Evolutionary conservation across 2,888 invertebrate species (phyloP), one percentile per base, ranked within the genome.

Genomic region (Cotesia congregata): DNA sequence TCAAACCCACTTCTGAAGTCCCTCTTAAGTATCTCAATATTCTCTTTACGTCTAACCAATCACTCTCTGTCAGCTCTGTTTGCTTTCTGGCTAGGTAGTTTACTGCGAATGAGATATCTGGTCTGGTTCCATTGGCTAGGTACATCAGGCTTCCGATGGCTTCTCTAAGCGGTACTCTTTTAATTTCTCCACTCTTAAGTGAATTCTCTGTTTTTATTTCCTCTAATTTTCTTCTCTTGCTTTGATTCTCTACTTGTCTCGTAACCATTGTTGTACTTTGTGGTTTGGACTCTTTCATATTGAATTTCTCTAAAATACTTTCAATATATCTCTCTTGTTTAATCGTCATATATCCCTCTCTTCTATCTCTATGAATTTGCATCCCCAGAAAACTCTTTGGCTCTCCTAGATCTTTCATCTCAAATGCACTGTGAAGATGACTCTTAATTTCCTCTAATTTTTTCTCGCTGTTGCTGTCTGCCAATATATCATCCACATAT

Each of bases 401-500:
- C n/a, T 20, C 61, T 1, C 79, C 80, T 3, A 79, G 59, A 38
- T 78, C 71, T 38, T 69, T 74, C 6, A 77, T 75, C 38, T 76
- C 40, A 41, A 80, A 79, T 4, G 61, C 71, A 6, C 20, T 75
- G 5, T 67, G 30, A 1, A 80, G 68, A 12, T 79, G 74, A 20
- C 30, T 30, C 77, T 77, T 81, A 4, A 82, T 78, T 72, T 79
- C 17, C 0, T 75, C 17, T n/a, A 79, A 50, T 71, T 77, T 79
- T 38, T 78, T 17, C 61, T 9, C 0, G 40, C 78, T 75, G 64
- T 83, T 82, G 50, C 78, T 81, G 0, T 78, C 78, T 20, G 78
- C 38, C 68, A 82, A 38, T 71, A 80, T 80, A 39, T 79, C 80
- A 41, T 80, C 81, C 69, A 82, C 82, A 64, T 81, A 82, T 7